These are phyloP conservation scores for Synergus itoensis DNA, from an alignment of 2,888 invertebrate species.

Conservation along the genomic window DNA sequence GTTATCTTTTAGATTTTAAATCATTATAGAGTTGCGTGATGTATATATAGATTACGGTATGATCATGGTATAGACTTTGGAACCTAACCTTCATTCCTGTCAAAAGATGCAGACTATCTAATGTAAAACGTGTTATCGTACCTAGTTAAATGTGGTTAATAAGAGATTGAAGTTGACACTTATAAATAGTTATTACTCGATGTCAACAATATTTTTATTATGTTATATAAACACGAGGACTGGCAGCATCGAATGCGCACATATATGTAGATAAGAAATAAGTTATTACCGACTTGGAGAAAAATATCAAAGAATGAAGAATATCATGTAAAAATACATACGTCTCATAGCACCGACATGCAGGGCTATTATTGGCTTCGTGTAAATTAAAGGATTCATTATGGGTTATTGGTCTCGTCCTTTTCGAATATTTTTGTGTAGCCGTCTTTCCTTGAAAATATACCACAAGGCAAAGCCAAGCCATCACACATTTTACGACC, in stretches of 20 bases:
- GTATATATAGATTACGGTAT: not conserved
- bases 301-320: no score
- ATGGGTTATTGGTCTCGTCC: conserved; percentile 51
- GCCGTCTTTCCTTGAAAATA: conserved; percentile 44
- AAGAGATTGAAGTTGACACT: not conserved
- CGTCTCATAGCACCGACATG: conserved; percentile 65
- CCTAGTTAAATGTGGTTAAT: not conserved
- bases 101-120: not conserved
- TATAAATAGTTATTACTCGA: conserved; percentile 15
- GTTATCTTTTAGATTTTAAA: not conserved
- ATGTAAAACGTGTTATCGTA: not conserved
- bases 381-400: conserved; percentile 70
- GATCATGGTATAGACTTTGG: not conserved
- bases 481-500: conserved; percentile 47
- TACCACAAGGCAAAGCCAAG: conserved; percentile 42
- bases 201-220: conserved; percentile 27
- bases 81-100: conserved; percentile 26
- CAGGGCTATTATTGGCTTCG: conserved; percentile 64
- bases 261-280: conserved; percentile 18
- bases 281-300: conserved; percentile 10
- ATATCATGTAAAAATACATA: conserved; percentile 59
- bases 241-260: not conserved
- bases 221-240: conserved; percentile 36
- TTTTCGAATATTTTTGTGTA: conserved; percentile 45
- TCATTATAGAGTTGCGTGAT: not conserved